Conservation (phyloP, 2,113 vertebrate species). For the Pimephales promelas region DNA sequence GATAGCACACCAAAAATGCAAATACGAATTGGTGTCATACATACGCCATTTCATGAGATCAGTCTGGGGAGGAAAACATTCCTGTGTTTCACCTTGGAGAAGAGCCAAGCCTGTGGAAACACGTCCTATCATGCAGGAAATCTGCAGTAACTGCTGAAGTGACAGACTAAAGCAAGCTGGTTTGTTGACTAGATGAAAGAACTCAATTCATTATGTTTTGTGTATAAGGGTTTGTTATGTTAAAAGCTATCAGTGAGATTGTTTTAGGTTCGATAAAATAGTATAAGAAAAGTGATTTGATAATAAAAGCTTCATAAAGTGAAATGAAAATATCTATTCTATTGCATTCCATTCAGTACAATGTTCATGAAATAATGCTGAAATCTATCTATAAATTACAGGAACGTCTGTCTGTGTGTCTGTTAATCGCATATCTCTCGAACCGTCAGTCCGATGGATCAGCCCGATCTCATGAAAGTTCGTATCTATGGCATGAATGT, state of each 20-base stretch:
- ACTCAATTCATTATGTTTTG: neutral
- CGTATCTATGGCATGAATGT: too few relatives aligned
- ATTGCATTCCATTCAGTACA: neutral
- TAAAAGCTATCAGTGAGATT: neutral
- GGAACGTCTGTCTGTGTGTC: too few relatives aligned
- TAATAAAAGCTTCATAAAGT: neutral
- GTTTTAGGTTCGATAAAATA: neutral
- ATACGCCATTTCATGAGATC: too few relatives aligned
- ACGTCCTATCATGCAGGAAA: neutral
- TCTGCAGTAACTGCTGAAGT: neutral
- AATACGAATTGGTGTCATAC: too few relatives aligned
- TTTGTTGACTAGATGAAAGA: neutral
- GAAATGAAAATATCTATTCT: neutral
- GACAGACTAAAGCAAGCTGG: neutral
- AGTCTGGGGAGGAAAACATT: too few relatives aligned
- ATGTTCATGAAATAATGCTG: neutral
- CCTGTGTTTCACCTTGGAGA: too few relatives aligned
- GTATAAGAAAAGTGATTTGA: neutral
- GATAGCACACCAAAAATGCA: too few relatives aligned
- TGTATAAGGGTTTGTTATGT: neutral
- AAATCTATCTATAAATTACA: too few relatives aligned
- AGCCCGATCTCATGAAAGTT: too few relatives aligned
- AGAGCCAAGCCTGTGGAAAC: neutral
- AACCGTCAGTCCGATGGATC: too few relatives aligned
- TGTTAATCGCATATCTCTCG: too few relatives aligned